These are phyloP conservation scores for Pyrgilauda ruficollis DNA, from an alignment of 2,113 vertebrate species.

Conservation along the genomic window DNA sequence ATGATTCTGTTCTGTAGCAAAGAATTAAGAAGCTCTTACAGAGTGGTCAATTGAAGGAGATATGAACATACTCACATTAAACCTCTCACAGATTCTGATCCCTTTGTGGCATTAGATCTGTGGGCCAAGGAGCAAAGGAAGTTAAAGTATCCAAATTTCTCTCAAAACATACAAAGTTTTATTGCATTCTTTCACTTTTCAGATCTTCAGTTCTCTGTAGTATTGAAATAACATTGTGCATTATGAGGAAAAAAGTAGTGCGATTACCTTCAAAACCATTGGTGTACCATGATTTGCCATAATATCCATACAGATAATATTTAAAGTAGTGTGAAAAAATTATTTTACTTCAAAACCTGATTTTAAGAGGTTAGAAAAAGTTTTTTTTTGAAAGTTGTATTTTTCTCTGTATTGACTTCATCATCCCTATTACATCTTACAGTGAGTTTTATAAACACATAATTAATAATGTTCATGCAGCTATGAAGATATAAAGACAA, in stretches of 20 bases:
- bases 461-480: neutral
- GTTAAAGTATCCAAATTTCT: neutral
- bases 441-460: neutral
- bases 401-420: neutral
- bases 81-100: neutral
- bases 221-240: neutral
- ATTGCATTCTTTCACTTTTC: neutral
- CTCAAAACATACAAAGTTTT: neutral
- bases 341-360: neutral
- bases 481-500: neutral
- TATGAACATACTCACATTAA: neutral
- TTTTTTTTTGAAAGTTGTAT: neutral
- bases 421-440: neutral
- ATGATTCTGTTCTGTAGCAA: neutral
- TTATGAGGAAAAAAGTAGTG: neutral
- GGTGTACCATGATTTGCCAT: neutral
- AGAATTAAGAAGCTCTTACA: neutral
- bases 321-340: neutral
- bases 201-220: neutral
- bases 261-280: neutral
- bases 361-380: neutral
- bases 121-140: neutral
- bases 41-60: neutral
- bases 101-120: neutral
- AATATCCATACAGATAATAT: neutral